Conservation (phyloP, 2,113 vertebrate genomes). For the Galemys pyrenaicus region DNA sequence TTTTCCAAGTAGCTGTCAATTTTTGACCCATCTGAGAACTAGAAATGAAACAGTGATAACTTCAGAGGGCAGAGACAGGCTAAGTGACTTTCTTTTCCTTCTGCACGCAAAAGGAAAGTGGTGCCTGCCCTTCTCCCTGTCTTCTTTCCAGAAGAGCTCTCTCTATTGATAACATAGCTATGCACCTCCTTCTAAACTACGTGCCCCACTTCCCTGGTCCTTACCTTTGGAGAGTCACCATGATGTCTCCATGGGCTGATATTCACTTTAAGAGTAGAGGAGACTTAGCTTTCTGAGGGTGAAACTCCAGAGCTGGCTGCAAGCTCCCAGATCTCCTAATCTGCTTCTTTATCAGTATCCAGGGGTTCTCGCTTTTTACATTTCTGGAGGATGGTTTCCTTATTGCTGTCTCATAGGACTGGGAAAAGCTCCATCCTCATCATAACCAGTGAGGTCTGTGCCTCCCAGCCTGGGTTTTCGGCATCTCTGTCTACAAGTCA, state of each 20-base stretch:
- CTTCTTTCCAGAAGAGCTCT: neutral
- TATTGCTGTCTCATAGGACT: neutral
- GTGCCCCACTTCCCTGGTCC: neutral
- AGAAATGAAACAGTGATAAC: neutral
- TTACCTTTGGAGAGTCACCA: neutral
- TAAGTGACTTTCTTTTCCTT: neutral
- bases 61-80: neutral
- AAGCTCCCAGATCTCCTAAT: neutral
- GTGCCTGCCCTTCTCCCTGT: neutral
- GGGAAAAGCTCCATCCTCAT: neutral
- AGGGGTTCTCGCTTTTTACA: neutral
- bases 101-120: neutral
- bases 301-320: neutral
- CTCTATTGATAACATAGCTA: neutral
- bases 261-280: neutral
- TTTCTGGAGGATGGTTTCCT: neutral
- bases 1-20: neutral
- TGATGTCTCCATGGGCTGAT: neutral
- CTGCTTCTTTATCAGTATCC: neutral
- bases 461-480: neutral
- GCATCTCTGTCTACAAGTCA: slow-evolving; percentile 22
- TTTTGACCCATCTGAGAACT: slow-evolving; percentile 20
- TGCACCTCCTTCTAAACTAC: neutral
- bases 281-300: neutral
- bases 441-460: neutral